Conservation (phyloP, 2,113 vertebrate species). For the Labrus mixtus region DNA sequence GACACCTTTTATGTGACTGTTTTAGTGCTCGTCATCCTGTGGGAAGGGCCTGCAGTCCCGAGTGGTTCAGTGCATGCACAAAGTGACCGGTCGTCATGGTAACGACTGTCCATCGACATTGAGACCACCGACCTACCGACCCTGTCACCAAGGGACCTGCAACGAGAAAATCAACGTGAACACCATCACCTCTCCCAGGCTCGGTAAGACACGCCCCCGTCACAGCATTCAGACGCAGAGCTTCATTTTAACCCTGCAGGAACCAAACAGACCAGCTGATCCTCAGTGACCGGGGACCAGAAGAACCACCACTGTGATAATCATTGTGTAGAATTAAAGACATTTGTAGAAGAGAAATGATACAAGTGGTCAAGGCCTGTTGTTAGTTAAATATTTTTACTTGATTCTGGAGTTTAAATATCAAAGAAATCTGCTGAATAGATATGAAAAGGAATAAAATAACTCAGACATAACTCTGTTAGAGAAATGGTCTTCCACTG, state of each 20-base stretch:
- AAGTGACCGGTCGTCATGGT: constrained; percentile 94
- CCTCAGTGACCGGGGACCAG: no score
- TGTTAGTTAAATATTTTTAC: no score
- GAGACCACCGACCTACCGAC: constrained; percentile 91
- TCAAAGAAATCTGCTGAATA: no score
- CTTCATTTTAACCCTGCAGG: background rate
- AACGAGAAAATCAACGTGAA: constrained; percentile 92
- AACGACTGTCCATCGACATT: constrained; percentile 86
- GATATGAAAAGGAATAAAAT: no score
- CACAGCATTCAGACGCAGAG: background rate
- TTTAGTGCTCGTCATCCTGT: constrained; percentile 95
- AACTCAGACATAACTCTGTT: no score
- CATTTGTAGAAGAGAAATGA: no score
- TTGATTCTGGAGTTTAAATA: no score
- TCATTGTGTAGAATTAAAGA: no score
- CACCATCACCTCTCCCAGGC: constrained; percentile 95
- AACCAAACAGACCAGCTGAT: no score
- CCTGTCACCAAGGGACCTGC: constrained; percentile 92
- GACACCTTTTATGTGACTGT: background rate
- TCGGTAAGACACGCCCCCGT: constrained; percentile 84
- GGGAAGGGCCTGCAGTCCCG: constrained; percentile 96
- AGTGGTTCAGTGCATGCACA: constrained; percentile 98
- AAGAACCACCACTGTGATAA: no score
- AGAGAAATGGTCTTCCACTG: no score
- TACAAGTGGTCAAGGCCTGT: no score